Conservation (phyloP, 2,888 invertebrate species). For the Margaritifera margaritifera region DNA sequence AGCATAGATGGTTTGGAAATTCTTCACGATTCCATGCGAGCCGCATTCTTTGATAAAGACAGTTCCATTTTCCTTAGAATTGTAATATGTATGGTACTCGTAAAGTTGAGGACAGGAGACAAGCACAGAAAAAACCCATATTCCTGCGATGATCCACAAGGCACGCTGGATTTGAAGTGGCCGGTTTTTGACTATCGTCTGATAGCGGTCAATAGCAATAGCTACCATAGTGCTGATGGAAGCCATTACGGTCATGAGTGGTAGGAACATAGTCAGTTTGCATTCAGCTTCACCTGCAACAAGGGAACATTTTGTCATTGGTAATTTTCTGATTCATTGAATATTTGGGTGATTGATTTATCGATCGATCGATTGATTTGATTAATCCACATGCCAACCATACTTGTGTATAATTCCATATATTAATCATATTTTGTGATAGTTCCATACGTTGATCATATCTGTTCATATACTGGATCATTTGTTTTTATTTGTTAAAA, state of each 20-base stretch:
- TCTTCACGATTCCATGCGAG: conserved; percentile 32
- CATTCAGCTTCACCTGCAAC: conserved; percentile 34
- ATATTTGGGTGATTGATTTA: no score
- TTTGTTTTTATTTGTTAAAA: no score
- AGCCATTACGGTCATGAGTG: conserved; percentile 30
- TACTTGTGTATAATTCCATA: no score
- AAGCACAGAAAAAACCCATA: conserved; percentile 27
- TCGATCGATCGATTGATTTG: no score
- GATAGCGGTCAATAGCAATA: conserved; percentile 37
- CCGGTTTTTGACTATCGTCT: conserved; percentile 16
- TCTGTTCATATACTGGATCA: no score
- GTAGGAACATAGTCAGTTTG: conserved; percentile 42
- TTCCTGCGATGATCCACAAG: conserved; percentile 6
- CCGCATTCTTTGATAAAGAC: conserved; percentile 25
- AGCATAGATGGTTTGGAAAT: conserved; percentile 38
- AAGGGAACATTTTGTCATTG: not conserved
- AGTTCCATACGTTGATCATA: no score
- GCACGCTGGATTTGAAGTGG: conserved; percentile 8
- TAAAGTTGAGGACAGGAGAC: conserved; percentile 39
- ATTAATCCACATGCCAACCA: no score
- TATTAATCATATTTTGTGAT: no score
- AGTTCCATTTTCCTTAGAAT: conserved; percentile 11
- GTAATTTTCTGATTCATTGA: no score
- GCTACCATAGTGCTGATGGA: conserved; percentile 45
- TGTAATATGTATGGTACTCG: conserved; percentile 32